These are phyloP conservation scores for Heliopora coerulea DNA, from an alignment of 92 coral and sea anemone genomes.

Conservation along the genomic window DNA sequence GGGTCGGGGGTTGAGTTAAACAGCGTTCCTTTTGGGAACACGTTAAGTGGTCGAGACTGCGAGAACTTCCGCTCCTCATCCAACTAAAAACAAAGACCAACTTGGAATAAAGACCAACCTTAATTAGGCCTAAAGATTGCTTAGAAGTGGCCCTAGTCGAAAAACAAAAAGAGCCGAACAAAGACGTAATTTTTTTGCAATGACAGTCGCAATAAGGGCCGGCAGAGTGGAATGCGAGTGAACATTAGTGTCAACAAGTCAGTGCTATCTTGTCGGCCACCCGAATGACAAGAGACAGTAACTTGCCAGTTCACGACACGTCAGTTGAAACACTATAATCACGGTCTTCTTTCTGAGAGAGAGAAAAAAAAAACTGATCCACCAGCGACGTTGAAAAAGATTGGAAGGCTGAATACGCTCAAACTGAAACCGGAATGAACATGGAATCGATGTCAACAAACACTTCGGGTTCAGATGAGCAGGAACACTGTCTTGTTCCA, in stretches of 20 bases:
- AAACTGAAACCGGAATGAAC: too few relatives aligned
- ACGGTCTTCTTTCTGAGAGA: not conserved
- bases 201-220: not conserved
- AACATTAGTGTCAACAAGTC: too few relatives aligned
- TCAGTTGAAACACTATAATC: not conserved
- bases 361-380: too few relatives aligned
- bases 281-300: too few relatives aligned
- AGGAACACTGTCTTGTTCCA: constrained; percentile 1
- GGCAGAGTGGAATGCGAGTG: too few relatives aligned
- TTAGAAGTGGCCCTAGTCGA: not conserved
- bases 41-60: too few relatives aligned
- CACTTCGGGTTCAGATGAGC: not conserved
- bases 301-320: too few relatives aligned
- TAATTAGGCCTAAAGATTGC: not conserved
- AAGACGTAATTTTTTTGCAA: not conserved
- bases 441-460: not conserved
- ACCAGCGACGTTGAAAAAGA: not conserved
- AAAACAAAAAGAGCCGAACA: not conserved
- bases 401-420: not conserved
- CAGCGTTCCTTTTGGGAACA: too few relatives aligned
- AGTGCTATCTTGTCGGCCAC: too few relatives aligned
- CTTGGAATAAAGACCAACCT: not conserved
- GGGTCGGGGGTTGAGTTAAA: too few relatives aligned
- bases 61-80: not conserved
- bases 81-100: not conserved